These are phyloP conservation scores for Rhodeus uyekii DNA, from an alignment of 2,797 vertebrate genomes.

Conservation along the genomic window DNA sequence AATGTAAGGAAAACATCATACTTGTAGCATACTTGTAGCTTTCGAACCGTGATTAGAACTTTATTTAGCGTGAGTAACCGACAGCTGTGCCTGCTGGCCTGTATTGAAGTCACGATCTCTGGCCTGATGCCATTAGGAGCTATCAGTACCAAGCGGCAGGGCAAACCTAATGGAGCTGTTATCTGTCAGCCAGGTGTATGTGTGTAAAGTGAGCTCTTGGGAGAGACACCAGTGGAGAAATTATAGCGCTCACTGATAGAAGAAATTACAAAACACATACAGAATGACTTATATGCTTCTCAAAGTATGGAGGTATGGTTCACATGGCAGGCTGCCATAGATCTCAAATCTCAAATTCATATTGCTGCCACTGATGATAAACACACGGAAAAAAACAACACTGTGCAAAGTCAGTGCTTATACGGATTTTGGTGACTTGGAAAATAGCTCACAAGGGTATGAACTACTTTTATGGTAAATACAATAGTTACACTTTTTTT, in stretches of 20 bases:
- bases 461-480: not conserved
- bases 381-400: not conserved
- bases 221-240: slow-evolving; percentile 46
- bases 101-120: slow-evolving; percentile 42
- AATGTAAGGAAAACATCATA: not conserved
- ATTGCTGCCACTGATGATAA: not conserved
- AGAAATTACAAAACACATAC: slow-evolving; percentile 37
- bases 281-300: slow-evolving; percentile 20
- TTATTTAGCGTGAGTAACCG: slow-evolving; percentile 38
- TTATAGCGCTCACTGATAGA: slow-evolving; percentile 33
- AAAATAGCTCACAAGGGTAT: not conserved
- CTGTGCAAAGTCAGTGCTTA: not conserved
- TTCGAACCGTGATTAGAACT: slow-evolving; percentile 5
- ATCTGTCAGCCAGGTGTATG: slow-evolving; percentile 59
- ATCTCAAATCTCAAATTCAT: not conserved
- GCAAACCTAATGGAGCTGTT: slow-evolving; percentile 63
- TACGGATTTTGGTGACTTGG: not conserved
- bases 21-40: not conserved
- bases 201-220: slow-evolving; percentile 49
- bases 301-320: not conserved
- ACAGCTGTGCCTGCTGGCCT: slow-evolving; percentile 49
- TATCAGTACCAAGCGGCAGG: slow-evolving; percentile 56
- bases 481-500: not conserved
- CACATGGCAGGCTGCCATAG: not conserved
- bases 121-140: slow-evolving; percentile 58